Base-by-base conservation (phyloP, 2,797 vertebrate genomes). In the Channallabes apus region DNA sequence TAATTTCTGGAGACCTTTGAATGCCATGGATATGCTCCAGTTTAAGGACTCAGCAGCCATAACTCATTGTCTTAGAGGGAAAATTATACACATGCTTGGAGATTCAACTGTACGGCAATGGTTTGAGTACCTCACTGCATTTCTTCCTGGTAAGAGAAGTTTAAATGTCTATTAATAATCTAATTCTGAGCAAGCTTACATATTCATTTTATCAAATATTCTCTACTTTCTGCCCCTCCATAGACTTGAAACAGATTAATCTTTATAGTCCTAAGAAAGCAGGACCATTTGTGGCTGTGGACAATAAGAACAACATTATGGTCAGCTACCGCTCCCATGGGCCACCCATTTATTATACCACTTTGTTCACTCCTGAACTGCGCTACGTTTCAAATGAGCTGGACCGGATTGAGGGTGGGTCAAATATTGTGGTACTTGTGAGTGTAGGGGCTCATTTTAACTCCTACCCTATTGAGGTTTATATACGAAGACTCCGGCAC, bases 361-460 rank as follows among this genome's bases (percentile, higher is more conserved):
- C 96, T 0, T 96, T 99, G 84, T 94, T 95, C 38, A 95, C 96
- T 88, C 97, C 91, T 1, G 96, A 99, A 84, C 88, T 99, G 88
- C 97, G 87, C 67, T 99, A 99, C 82, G 90, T 99, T 78, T 96
- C 97, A 1, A 99, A 99, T 0, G 98, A 99, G 90, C 94, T 99
- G 91, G 94, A 97, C 3, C 92, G 96, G 81, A 96, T 99, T 0
- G 91, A 95, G 0, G 98, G 98, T 0, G 98, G 98, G 5, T 95
- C 94, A 58, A 95, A 97, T 94, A 97, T 96, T 71, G 94, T 99
- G 0, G 93, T 99, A 12, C 54, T 77, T 77, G 18, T 77, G 85
- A 97, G 97, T 68, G 89, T 99, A 22, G 98, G 98, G 97, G 95
- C 98, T 41, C 98, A 99, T 85, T 99, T 99, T 93, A 98, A 97